Evolutionary conservation across 2,888 invertebrate species (phyloP), one percentile per base, ranked within the genome.

Genomic region (Rosalia funebris): DNA sequence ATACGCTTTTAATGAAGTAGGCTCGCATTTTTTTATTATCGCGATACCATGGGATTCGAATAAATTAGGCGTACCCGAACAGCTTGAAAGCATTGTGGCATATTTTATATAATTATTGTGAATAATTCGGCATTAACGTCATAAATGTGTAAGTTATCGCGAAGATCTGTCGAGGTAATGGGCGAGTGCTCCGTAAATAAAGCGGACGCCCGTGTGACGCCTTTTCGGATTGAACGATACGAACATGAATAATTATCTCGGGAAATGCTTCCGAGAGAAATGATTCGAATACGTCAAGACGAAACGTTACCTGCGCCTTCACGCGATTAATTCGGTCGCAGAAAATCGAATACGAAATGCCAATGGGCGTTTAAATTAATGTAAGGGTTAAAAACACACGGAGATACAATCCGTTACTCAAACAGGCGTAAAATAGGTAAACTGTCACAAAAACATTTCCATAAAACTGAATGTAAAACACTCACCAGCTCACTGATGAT

Each of bases 111-210:
- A 25, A 50, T 37, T 31, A 39, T 39, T 31, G 39, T 39, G 39
- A 39, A 50, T 50, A 37, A 50, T 50, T 50, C n/a, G 25, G 37
- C 19, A 50, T 50, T 50, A 50, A 50, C 50, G 39, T 50, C 50
- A 14, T 36, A 50, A 39, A 50, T n/a, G 34, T 34, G 11, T 34
- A 34, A 34, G 5, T 34, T 25, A 25, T 25, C 25, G 25, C 25
- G 25, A 7, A 25, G 25, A 25, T 25, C 25, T 7, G 25, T 25
- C 25, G 25, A 25, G 25, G 25, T 25, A 25, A 25, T 7, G 25
- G 25, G 7, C 25, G 7, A 25, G 7, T 7, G n/a, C n/a, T n/a
- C n/a, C n/a, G n/a, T 25, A 7, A 25, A 25, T 25, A 25, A 25
- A 5, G 4, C 25, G 25, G 25, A 7, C 4, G 4, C 25, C 25